Conservation (phyloP, 2,113 vertebrate genomes). For the Corythornis madagascariensis region DNA sequence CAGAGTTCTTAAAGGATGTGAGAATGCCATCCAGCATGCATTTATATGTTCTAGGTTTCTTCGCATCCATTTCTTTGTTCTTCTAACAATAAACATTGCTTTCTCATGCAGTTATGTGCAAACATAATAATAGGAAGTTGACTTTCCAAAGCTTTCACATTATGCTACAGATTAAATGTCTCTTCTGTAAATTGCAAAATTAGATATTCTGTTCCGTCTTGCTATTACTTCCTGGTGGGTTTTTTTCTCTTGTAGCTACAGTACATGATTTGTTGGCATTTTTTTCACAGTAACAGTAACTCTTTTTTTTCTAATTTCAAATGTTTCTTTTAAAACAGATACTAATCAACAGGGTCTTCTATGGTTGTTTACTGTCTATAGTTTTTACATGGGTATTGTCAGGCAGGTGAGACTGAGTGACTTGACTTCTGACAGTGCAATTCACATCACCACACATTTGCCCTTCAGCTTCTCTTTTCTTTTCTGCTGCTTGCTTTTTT, state of each 20-base stretch:
- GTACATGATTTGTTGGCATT: neutral
- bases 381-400: neutral
- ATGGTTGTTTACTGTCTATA: slow-evolving; percentile 14
- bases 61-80: neutral
- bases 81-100: neutral
- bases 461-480: slow-evolving; percentile 85
- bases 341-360: slow-evolving; percentile 13
- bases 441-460: slow-evolving; percentile 84
- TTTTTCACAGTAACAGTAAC: neutral
- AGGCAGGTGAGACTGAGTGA: neutral
- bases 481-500: slow-evolving; percentile 85
- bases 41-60: neutral
- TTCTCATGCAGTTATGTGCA: neutral
- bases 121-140: neutral
- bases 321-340: slow-evolving; percentile 17
- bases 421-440: neutral
- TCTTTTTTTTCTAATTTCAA: neutral
- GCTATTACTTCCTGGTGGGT: neutral
- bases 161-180: neutral
- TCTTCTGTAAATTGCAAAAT: neutral
- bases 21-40: neutral
- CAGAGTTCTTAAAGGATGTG: neutral
- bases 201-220: neutral
- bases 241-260: neutral
- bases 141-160: neutral